These are phyloP conservation scores for Cheilosia scutellata DNA, from an alignment of 2,888 invertebrate genomes.

Conservation along the genomic window DNA sequence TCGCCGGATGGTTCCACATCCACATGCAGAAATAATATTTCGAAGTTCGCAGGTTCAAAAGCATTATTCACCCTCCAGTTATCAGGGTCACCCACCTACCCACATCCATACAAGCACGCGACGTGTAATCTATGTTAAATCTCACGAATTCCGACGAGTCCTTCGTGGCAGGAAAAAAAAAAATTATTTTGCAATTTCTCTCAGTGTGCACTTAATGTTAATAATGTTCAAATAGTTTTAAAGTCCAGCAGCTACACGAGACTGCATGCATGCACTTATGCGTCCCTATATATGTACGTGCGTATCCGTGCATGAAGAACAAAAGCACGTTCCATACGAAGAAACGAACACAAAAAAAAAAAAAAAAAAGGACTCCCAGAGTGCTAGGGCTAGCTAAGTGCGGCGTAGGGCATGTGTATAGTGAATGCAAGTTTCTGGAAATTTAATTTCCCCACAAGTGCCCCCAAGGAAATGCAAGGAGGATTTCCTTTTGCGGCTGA, in stretches of 20 bases:
- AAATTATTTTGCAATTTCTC: conserved; percentile 41
- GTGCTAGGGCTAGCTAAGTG: neutral
- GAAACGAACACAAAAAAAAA: neutral
- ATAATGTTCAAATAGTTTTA: conserved; percentile 64
- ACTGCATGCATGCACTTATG: conserved; percentile 17
- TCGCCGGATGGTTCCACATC: neutral
- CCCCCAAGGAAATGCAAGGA: conserved; percentile 54
- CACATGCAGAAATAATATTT: conserved; percentile 11
- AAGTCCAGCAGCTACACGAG: conserved; percentile 62
- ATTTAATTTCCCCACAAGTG: conserved; percentile 64
- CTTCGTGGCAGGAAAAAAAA: conserved; percentile 6
- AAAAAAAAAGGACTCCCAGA: neutral
- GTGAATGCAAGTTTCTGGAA: conserved; percentile 57
- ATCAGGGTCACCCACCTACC: neutral
- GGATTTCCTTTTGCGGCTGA: conserved; percentile 54
- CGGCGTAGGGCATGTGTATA: neutral
- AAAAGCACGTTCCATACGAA: conserved; percentile 28
- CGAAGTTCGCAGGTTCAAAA: conserved; percentile 22
- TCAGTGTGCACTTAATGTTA: conserved; percentile 52
- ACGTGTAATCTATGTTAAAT: conserved; percentile 23
- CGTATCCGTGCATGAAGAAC: conserved; percentile 29
- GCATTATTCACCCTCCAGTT: neutral
- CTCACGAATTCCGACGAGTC: conserved; percentile 14
- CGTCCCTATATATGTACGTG: conserved; percentile 4
- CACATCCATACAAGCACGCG: neutral